Conservation (phyloP, 2,888 invertebrate genomes). For the Drosophila macrothrix region DNA sequence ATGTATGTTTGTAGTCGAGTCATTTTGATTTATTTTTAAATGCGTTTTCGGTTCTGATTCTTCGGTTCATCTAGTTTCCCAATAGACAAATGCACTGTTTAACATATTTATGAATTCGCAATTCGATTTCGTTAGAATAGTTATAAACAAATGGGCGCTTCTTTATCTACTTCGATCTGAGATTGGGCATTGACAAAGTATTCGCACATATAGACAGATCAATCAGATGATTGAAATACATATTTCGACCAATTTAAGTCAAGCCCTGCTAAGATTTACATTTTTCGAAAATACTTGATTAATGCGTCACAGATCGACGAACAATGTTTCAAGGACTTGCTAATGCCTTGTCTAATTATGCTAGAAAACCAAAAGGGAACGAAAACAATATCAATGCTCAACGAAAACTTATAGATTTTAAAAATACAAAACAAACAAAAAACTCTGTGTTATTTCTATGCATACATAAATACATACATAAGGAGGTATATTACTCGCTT, state of each 20-base stretch:
- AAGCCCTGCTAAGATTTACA: too few species aligned
- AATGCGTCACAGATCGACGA: background rate
- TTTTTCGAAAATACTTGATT: background rate
- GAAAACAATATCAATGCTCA: constrained; percentile 13
- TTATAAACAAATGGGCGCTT: constrained; percentile 4
- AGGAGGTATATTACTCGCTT: constrained; percentile 8
- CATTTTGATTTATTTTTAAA: constrained; percentile 30
- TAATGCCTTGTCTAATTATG: constrained; percentile 50
- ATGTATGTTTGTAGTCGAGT: constrained; percentile 32
- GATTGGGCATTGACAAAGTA: constrained; percentile 2
- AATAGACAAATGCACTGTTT: constrained; percentile 14
- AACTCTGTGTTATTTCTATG: constrained; percentile 10
- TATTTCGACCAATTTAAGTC: background rate
- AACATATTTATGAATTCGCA: constrained; percentile 13
- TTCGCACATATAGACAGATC: background rate
- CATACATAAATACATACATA: background rate
- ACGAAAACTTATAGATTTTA: constrained; percentile 21
- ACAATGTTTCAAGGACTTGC: constrained; percentile 12
- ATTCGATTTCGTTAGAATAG: constrained; percentile 7
- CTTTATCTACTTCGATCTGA: constrained; percentile 7
- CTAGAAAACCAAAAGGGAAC: constrained; percentile 47
- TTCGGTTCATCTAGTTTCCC: constrained; percentile 19
- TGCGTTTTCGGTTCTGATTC: constrained; percentile 34
- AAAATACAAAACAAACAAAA: constrained; percentile 7
- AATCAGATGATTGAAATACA: background rate